phyloP scores from a whole-genome alignment of 30 jellyfish, hydroid and myxozoan species.

The Sanderia malayensis region DNA sequence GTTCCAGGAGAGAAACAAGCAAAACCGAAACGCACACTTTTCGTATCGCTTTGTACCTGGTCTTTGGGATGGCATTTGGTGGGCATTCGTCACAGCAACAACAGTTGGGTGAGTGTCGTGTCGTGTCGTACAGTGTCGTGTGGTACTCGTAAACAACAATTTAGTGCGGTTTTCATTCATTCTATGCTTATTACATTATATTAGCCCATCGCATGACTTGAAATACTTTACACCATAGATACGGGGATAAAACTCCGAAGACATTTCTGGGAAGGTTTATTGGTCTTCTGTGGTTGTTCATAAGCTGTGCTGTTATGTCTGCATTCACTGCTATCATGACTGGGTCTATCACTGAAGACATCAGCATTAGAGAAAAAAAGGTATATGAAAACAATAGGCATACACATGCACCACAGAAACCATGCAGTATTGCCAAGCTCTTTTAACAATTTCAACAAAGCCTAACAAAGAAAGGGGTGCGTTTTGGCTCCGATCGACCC shows the following conservation, averaged over 20 bases:
- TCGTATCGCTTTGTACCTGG: constrained; percentile 46
- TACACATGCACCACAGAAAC: too few relatives aligned
- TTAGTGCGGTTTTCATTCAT: neutral
- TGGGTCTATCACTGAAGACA: constrained; percentile 42
- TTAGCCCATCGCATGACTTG: neutral
- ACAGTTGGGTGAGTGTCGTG: constrained; percentile 47
- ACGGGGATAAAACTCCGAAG: constrained; percentile 59
- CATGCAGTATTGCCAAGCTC: too few relatives aligned
- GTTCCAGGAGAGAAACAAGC: constrained; percentile 24
- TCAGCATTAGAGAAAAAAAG: constrained; percentile 24
- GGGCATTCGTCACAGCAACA: constrained; percentile 62
- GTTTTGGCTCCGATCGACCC: too few relatives aligned
- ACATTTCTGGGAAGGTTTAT: constrained; percentile 19
- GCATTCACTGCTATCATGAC: constrained; percentile 57
- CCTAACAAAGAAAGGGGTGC: too few relatives aligned
- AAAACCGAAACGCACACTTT: constrained; percentile 10
- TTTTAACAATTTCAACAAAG: too few relatives aligned
- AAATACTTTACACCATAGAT: constrained; percentile 19
- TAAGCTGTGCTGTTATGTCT: constrained; percentile 25
- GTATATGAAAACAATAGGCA: too few relatives aligned
- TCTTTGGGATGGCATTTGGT: constrained; percentile 64
- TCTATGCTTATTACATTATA: neutral
- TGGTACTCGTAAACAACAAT: too few relatives aligned
- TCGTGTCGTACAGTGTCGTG: too few relatives aligned
- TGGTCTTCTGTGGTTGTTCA: constrained; percentile 43